These are phyloP conservation scores for Polypedilum pembai DNA, from an alignment of 1,140 invertebrate genomes.

Conservation along the genomic window DNA sequence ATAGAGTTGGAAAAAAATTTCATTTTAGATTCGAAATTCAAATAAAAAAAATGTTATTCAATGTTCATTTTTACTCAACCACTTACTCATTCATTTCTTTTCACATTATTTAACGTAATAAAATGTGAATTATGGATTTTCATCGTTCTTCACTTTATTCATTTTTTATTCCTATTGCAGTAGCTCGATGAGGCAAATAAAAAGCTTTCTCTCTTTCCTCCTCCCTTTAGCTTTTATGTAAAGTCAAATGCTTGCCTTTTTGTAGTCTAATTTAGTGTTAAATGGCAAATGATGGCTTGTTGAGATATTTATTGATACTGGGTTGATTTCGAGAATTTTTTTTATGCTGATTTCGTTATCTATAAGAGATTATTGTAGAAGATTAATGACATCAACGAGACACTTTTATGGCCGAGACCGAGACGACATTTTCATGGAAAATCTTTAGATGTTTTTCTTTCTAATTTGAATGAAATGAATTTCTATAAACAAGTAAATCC, in stretches of 20 bases:
- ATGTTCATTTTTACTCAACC: constrained; percentile 5
- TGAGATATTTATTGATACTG: no score
- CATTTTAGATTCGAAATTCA: constrained; percentile 16
- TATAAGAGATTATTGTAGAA: no score
- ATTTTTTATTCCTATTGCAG: not conserved
- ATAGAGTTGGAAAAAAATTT: not conserved
- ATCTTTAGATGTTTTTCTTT: no score
- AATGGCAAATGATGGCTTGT: no score
- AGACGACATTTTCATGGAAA: no score
- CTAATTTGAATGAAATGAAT: no score
- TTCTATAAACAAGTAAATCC: no score
- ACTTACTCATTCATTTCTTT: constrained; percentile 9
- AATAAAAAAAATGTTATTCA: constrained; percentile 24
- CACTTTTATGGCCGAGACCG: no score
- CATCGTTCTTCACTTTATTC: not conserved
- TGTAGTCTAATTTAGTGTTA: no score
- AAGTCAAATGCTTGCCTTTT: not conserved
- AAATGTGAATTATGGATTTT: constrained; percentile 27
- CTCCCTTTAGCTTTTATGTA: not conserved
- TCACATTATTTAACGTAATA: constrained; percentile 14
- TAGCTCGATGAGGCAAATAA: not conserved
- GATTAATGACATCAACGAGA: no score
- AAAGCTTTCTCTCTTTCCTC: not conserved
- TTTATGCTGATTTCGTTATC: no score
- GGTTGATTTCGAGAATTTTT: no score